Conservation (phyloP, 2,888 invertebrate species). For the Sisyra terminalis region DNA sequence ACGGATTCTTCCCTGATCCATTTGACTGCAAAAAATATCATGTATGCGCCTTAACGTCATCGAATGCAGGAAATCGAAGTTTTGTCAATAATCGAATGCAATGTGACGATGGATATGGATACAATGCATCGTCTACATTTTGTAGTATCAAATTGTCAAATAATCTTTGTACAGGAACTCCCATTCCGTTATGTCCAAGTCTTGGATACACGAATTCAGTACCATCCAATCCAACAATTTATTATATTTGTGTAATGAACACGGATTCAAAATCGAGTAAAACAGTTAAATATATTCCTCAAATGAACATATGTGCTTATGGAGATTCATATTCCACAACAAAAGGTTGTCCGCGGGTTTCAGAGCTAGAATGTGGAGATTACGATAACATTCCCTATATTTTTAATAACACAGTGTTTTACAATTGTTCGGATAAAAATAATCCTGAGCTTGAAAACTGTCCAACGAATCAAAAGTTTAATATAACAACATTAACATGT, state of each 20-base stretch:
- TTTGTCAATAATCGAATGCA: not conserved
- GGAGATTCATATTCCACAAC: slow-evolving; percentile 7
- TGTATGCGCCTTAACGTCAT: slow-evolving; percentile 3
- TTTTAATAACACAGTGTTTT: no score
- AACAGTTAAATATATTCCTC: slow-evolving; percentile 9
- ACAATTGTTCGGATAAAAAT: no score
- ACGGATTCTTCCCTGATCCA: slow-evolving; percentile 9
- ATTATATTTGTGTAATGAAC: slow-evolving; percentile 13
- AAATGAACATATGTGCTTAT: slow-evolving; percentile 10
- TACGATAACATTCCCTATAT: not conserved
- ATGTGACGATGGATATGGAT: slow-evolving; percentile 10
- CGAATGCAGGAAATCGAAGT: slow-evolving; percentile 7
- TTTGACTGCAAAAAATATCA: slow-evolving; percentile 10
- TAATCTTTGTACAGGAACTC: slow-evolving; percentile 10
- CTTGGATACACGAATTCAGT: slow-evolving; percentile 11
- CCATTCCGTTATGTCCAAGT: slow-evolving; percentile 11
- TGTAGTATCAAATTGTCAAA: slow-evolving; percentile 9
- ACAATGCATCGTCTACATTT: slow-evolving; percentile 11
- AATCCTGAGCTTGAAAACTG: no score
- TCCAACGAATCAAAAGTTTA: no score
- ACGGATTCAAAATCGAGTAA: slow-evolving; percentile 11
- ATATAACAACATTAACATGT: no score
- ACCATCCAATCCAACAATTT: slow-evolving; percentile 13
- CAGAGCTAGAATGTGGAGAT: not conserved
- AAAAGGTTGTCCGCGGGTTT: not conserved